A percentile compares a stretch with the other conserved stretches of the same genome.
Evolutionary conservation across 2,888 invertebrate species (phyloP).

Genomic region (Zele albiditarsus): DNA sequence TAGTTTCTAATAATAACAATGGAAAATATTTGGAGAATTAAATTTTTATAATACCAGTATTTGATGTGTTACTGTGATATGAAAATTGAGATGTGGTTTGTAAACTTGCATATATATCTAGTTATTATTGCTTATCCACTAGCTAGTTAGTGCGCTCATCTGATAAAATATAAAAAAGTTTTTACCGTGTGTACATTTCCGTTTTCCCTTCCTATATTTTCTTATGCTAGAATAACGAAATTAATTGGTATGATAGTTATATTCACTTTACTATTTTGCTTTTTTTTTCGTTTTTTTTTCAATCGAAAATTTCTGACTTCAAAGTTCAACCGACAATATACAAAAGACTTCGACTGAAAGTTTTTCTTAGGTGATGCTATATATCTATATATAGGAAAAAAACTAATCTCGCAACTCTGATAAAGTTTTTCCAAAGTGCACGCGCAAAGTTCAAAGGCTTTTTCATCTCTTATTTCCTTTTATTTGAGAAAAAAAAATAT

Average conservation of each 20-base stretch:
- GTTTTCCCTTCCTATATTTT: background rate
- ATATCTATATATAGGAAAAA: background rate
- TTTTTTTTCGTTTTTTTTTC: background rate
- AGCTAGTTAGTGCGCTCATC: too few relatives aligned
- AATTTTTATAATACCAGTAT: too few relatives aligned
- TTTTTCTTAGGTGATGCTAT: background rate
- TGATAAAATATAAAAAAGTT: too few relatives aligned
- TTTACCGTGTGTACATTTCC: too few relatives aligned
- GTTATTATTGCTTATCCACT: too few relatives aligned
- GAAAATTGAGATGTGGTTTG: too few relatives aligned
- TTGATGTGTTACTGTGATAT: too few relatives aligned
- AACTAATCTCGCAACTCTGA: constrained; percentile 15
- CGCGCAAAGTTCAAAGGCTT: constrained; percentile 13
- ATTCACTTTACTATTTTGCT: background rate
- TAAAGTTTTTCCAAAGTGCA: constrained; percentile 20
- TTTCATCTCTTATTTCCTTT: background rate
- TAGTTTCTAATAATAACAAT: too few relatives aligned
- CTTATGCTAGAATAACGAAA: background rate
- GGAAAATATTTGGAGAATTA: too few relatives aligned
- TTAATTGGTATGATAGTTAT: background rate
- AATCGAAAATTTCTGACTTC: constrained; percentile 2
- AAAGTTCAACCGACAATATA: constrained; percentile 7
- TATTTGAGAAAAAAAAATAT: constrained; percentile 51
- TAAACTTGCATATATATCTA: too few relatives aligned
- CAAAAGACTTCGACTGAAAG: constrained; percentile 2